phyloP scores from a whole-genome alignment of 1,140 invertebrate species.

The Arion vulgaris region DNA sequence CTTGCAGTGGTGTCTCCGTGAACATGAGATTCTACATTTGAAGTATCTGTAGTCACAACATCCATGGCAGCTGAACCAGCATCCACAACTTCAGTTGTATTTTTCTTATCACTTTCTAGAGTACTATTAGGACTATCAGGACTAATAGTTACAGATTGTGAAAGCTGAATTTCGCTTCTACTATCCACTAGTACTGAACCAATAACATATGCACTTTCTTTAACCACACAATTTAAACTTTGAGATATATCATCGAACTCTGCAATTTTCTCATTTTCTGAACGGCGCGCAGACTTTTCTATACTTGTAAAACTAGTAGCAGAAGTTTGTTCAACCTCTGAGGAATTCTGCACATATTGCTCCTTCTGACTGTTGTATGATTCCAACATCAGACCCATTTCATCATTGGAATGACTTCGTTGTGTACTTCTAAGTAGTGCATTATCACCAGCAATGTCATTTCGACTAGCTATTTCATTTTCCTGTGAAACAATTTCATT shows the following conservation, averaged over 20 bases:
- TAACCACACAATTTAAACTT: not conserved
- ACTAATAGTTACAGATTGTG: not conserved
- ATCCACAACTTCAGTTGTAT: not conserved
- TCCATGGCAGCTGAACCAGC: not conserved
- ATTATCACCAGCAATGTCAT: not conserved
- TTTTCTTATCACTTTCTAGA: not conserved
- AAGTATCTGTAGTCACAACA: not conserved
- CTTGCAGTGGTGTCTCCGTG: not conserved
- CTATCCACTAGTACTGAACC: not conserved
- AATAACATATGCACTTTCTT: not conserved
- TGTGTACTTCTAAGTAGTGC: not conserved
- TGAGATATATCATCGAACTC: not conserved
- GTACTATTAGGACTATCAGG: not conserved
- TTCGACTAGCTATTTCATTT: not conserved
- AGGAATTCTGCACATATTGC: not conserved
- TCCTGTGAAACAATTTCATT: not conserved
- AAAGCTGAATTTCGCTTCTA: not conserved
- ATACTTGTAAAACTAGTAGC: not conserved
- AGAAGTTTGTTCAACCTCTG: not conserved
- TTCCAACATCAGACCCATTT: slow-evolving; percentile 25
- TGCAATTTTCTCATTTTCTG: not conserved
- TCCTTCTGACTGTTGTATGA: slow-evolving; percentile 19
- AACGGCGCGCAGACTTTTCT: not conserved
- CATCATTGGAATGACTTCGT: slow-evolving; percentile 24
- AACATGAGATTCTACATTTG: not conserved